Conservation (phyloP, 1,140 invertebrate species). For the Triops cancriformis region DNA sequence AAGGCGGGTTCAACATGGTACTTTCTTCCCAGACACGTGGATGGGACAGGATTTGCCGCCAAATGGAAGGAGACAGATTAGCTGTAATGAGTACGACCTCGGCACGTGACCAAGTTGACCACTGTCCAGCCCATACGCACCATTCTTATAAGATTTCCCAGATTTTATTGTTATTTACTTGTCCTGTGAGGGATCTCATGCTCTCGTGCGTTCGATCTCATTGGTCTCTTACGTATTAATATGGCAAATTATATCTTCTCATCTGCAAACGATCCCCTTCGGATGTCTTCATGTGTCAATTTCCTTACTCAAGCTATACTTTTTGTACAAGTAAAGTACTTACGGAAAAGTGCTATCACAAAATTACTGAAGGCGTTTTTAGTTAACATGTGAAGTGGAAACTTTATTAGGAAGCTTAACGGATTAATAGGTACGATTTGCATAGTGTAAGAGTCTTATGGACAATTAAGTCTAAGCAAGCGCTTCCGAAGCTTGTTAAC, state of each 20-base stretch:
- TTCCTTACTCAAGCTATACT: no score
- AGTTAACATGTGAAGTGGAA: background rate
- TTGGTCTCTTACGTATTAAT: no score
- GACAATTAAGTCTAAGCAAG: background rate
- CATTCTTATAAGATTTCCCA: background rate
- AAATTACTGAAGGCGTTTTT: no score
- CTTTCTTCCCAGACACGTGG: background rate
- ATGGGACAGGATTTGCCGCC: background rate
- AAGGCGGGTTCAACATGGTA: background rate
- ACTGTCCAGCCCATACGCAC: background rate
- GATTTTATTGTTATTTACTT: background rate
- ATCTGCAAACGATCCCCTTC: no score
- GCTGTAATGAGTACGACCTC: background rate
- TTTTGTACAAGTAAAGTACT: no score
- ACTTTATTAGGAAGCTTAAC: background rate
- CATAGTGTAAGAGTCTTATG: background rate
- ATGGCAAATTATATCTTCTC: no score
- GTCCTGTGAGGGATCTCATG: no score
- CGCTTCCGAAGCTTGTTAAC: slow-evolving; percentile 13
- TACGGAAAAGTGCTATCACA: no score
- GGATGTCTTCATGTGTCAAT: no score
- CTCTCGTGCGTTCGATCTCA: no score
- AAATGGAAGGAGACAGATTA: slow-evolving; percentile 1
- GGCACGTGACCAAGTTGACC: slow-evolving; percentile 3
- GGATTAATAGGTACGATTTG: background rate